Evolutionary conservation across 2,113 vertebrate genomes (phyloP).

Genomic region (Recurvirostra avosetta): DNA sequence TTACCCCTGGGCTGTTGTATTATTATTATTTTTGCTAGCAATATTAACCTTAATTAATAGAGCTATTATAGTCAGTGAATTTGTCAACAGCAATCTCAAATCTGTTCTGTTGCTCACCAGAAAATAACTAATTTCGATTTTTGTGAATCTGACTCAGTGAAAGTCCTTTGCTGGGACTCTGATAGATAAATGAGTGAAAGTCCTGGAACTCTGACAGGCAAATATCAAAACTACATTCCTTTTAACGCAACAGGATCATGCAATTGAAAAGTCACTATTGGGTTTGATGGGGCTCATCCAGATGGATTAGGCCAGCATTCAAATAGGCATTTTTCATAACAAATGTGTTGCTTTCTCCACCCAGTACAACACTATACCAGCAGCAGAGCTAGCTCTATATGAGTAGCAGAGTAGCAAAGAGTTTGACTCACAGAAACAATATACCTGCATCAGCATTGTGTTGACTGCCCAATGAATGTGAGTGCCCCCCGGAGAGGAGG

Average conservation of each 20-base stretch:
- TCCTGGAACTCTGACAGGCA: too few relatives aligned
- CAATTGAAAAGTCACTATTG: not conserved
- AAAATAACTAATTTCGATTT: too few relatives aligned
- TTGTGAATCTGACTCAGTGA: too few relatives aligned
- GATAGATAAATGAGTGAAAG: too few relatives aligned
- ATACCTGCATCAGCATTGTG: not conserved
- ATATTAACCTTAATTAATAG: too few relatives aligned
- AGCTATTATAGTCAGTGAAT: too few relatives aligned
- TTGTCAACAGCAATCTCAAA: too few relatives aligned
- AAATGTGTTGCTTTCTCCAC: not conserved
- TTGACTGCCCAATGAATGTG: not conserved
- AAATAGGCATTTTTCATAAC: not conserved
- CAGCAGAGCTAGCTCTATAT: not conserved
- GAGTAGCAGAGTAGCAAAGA: not conserved
- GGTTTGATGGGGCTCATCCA: not conserved
- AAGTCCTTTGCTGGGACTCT: too few relatives aligned
- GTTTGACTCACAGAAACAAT: not conserved
- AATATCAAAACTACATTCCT: too few relatives aligned
- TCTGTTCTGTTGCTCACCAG: too few relatives aligned
- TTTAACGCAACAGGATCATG: not conserved
- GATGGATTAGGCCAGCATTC: not conserved
- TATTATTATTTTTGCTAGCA: too few relatives aligned
- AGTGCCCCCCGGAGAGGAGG: not conserved
- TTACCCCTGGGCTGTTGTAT: too few relatives aligned
- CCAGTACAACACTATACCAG: not conserved